Evolutionary conservation across 2,113 vertebrate genomes (phyloP).

Genomic region (Chaetodon trifascialis): DNA sequence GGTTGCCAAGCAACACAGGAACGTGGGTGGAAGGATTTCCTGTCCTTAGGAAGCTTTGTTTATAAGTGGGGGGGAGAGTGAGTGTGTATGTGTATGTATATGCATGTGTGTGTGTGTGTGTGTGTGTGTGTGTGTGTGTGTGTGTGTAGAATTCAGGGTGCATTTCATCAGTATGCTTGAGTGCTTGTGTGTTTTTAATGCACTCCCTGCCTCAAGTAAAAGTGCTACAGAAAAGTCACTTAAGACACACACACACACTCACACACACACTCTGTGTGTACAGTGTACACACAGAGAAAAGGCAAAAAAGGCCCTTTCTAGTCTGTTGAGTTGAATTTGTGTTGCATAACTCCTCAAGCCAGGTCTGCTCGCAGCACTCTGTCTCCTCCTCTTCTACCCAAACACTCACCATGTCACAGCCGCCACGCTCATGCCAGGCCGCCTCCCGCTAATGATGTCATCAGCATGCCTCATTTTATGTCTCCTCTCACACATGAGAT

Average conservation of each 20-base stretch:
- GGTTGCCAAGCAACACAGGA: constrained; percentile 79
- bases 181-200: constrained; percentile 68
- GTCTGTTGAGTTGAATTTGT: constrained; percentile 56
- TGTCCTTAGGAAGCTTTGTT: constrained; percentile 83
- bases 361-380: constrained; percentile 48
- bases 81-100: constrained; percentile 6
- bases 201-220: constrained; percentile 59
- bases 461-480: constrained; percentile 58
- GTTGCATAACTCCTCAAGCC: constrained; percentile 72
- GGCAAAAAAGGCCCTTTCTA: constrained; percentile 45
- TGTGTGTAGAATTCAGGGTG: constrained; percentile 42
- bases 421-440: constrained; percentile 46
- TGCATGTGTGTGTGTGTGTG: not conserved
- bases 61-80: constrained; percentile 56
- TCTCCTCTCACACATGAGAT: constrained; percentile 71
- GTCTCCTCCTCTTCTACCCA: constrained; percentile 56
- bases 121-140: constrained; percentile 21
- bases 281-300: constrained; percentile 9
- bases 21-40: constrained; percentile 85
- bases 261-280: constrained; percentile 6
- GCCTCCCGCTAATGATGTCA: constrained; percentile 72
- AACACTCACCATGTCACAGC: constrained; percentile 60
- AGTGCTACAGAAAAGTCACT: constrained; percentile 65
- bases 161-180: constrained; percentile 52
- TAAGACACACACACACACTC: constrained; percentile 40